Conservation (phyloP, 1,140 invertebrate genomes). For the Liolophura sinensis region DNA sequence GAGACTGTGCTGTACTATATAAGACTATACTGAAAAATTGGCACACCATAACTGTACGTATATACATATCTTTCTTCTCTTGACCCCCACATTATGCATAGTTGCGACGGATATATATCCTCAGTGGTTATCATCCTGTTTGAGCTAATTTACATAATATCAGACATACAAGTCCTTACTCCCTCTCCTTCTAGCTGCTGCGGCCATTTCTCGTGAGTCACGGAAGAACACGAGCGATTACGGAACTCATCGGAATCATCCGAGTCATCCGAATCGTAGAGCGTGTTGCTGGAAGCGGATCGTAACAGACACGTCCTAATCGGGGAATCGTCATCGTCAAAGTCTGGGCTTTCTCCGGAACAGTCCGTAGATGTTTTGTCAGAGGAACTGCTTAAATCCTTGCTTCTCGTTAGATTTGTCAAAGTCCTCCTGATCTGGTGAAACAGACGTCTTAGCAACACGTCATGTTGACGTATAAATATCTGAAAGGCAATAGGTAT, state of each 20-base stretch:
- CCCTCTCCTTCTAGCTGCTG: slow-evolving; percentile 42
- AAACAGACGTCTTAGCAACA: slow-evolving; percentile 45
- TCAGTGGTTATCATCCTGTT: not conserved
- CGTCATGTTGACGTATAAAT: slow-evolving; percentile 44
- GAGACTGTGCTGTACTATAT: slow-evolving; percentile 5
- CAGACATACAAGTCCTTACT: slow-evolving; percentile 36
- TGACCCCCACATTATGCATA: not conserved
- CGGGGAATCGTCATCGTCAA: slow-evolving; percentile 8
- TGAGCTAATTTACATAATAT: slow-evolving; percentile 22
- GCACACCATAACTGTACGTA: slow-evolving; percentile 1
- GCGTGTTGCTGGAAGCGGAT: slow-evolving; percentile 9
- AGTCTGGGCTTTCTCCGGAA: not conserved
- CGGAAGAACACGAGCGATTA: slow-evolving; percentile 44
- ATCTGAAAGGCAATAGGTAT: slow-evolving; percentile 27
- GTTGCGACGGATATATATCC: slow-evolving; percentile 14
- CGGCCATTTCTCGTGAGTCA: slow-evolving; percentile 45
- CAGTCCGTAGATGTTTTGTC: not conserved
- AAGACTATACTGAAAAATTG: slow-evolving; percentile 5
- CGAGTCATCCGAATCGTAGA: slow-evolving; percentile 17
- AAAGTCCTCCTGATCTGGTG: slow-evolving; percentile 48
- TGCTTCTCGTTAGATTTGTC: slow-evolving; percentile 15
- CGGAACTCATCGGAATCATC: slow-evolving; percentile 24
- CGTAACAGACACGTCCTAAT: slow-evolving; percentile 16
- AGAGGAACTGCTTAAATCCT: slow-evolving; percentile 4
- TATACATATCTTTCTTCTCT: slow-evolving; percentile 2